Evolutionary conservation across 2,888 invertebrate species (phyloP).

Genomic region (Nemapogon koenigi): DNA sequence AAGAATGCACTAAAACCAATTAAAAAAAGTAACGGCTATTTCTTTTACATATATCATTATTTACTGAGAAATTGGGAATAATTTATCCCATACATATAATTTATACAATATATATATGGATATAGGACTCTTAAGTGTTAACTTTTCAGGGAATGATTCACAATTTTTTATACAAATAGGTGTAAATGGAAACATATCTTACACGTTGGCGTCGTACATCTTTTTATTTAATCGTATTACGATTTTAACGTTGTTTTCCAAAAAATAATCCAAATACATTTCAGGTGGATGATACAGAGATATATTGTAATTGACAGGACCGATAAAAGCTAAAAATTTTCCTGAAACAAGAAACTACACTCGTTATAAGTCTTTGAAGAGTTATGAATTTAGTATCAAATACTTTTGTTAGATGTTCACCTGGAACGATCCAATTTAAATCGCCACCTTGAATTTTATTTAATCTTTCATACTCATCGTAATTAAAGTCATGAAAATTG

Average conservation of each 20-base stretch:
- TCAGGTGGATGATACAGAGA: conserved; percentile 73
- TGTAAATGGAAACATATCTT: conserved; percentile 28
- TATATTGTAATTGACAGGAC: conserved; percentile 70
- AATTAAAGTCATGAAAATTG: conserved; percentile 83
- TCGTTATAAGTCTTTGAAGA: conserved; percentile 10
- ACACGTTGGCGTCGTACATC: conserved; percentile 76
- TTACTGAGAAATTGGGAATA: too few relatives aligned
- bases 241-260: conserved; percentile 78
- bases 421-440: conserved; percentile 88
- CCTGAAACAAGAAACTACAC: conserved; percentile 42
- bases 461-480: conserved; percentile 82
- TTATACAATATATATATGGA: too few relatives aligned
- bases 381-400: background rate
- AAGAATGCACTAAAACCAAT: too few relatives aligned
- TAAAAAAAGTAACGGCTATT: too few relatives aligned
- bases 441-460: conserved; percentile 87
- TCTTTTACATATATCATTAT: too few relatives aligned
- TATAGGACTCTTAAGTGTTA: too few relatives aligned
- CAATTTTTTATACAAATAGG: background rate
- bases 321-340: conserved; percentile 86
- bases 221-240: conserved; percentile 87
- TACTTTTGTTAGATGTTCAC: conserved; percentile 67
- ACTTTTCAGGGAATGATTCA: too few relatives aligned
- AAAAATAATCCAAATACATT: conserved; percentile 86
- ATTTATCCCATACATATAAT: too few relatives aligned